Base-by-base conservation (phyloP, 2,797 vertebrate species). In the Macrochelys suwanniensis region DNA sequence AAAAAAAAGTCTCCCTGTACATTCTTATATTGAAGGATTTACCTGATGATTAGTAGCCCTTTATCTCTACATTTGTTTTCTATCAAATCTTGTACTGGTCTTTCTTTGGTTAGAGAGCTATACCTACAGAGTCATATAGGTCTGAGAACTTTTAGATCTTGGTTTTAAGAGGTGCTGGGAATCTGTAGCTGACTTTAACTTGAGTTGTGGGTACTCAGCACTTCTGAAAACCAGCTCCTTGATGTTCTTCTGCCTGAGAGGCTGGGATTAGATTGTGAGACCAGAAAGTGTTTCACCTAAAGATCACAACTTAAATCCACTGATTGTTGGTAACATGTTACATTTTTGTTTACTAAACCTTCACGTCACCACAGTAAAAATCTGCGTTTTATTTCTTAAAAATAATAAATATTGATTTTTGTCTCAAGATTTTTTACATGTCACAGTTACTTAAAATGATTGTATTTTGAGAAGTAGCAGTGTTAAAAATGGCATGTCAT, bases 281-380 rank as follows among this genome's bases (percentile, higher is more conserved):
- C 90, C n/a, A 85, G 91, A 94, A 91, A 51, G n/a, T 65, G 56
- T 84, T 91, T 95, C 91, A 45, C 85, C 28, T 61, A 61, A 15
- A 31, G 57, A 61, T 33, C 57, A 61, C 57, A 33, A 31, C 12
- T 31, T 61, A 61, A 61, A 31, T 61, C 12, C 57, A 61, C 28
- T 33, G 57, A 33, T 61, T 15, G 28, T 61, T 61, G 57, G 11
- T 31, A 28, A 13, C 54, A 25, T 15, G 12, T 31, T 23, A 23
- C 8, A 23, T 56, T 61, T 61, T 28, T 61, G 26, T 61, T 31
- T 61, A 33, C 12, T 15, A 15, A 61, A 61, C 28, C 33, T 61
- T 61, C 57, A 61, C 1, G 13, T 28, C 57, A 61, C 57, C 57
- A 33, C 15, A 6, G 28, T 61, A 33, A 61, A 61, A 61, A 28